Percentiles rank a stretch among this genome's conserved stretches.
phyloP scores from a whole-genome alignment of 2,113 vertebrate species.

The Choloepus hoffmanni region DNA sequence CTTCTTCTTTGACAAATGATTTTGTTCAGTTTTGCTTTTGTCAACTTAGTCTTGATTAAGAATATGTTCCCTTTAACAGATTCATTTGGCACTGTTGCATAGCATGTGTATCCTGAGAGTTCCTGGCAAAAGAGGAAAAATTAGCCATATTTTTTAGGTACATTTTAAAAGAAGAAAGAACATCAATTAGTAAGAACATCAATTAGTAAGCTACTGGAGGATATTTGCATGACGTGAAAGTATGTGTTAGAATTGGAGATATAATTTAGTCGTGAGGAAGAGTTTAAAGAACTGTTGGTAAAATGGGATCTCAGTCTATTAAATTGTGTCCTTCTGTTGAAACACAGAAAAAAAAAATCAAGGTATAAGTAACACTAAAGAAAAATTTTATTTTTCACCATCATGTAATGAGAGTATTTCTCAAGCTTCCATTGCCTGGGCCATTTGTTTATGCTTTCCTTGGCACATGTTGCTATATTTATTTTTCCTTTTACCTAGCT shows the following conservation, averaged over 20 bases:
- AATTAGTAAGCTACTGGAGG: too few relatives aligned
- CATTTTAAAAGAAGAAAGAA: slow-evolving; percentile 34
- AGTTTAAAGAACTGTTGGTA: not conserved
- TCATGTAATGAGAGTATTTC: not conserved
- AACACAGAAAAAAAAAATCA: not conserved
- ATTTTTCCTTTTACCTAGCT: not conserved
- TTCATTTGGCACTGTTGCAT: not conserved
- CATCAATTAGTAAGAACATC: not conserved
- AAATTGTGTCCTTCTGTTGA: not conserved
- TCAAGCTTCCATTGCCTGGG: not conserved
- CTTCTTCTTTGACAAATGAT: not conserved
- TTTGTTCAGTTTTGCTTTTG: not conserved
- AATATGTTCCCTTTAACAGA: not conserved
- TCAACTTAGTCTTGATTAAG: not conserved
- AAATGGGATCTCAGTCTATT: not conserved
- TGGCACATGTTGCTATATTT: not conserved
- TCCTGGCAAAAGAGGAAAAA: not conserved
- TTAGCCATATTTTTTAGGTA: not conserved
- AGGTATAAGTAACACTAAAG: not conserved
- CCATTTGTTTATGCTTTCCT: not conserved
- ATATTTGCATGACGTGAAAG: not conserved
- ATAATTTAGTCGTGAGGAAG: not conserved
- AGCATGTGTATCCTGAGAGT: not conserved
- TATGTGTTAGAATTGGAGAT: not conserved
- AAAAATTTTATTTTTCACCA: not conserved